A percentile compares a stretch with the other conserved stretches of the same genome.
Conservation (phyloP, 1,140 invertebrate genomes). For the Subanguina moxae region DNA sequence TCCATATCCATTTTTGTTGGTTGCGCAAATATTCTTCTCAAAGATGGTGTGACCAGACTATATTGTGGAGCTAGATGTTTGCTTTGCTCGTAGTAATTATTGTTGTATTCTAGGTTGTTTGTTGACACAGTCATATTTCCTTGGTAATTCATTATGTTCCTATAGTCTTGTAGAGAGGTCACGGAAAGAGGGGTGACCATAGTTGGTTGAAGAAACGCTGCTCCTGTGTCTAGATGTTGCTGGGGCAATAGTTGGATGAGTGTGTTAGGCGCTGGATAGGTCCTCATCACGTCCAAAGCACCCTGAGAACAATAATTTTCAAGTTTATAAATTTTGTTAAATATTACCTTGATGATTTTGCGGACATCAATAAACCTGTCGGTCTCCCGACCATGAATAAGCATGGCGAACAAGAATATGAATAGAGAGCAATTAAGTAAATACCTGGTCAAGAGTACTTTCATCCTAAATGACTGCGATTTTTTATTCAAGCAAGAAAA, state of each 20-base stretch:
- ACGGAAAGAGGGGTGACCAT: conserved; percentile 4
- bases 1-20: conserved; percentile 32
- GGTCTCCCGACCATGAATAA: neutral
- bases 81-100: neutral
- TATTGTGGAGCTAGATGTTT: conserved; percentile 5
- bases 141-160: neutral
- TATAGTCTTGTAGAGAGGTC: neutral
- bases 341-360: neutral
- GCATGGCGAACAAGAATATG: neutral
- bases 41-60: conserved; percentile 3
- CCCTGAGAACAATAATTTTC: conserved; percentile 17
- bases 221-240: neutral
- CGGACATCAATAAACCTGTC: conserved; percentile 1
- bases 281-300: conserved; percentile 30
- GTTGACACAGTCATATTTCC: neutral
- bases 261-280: conserved; percentile 27
- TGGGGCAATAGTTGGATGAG: conserved; percentile 22
- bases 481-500: too few species aligned
- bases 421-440: too few species aligned
- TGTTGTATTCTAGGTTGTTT: neutral
- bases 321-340: neutral
- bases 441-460: too few species aligned
- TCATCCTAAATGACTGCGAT: too few species aligned
- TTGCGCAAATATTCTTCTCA: conserved; percentile 23
- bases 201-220: neutral